Base-by-base conservation (phyloP, 2,797 vertebrate genomes). In the Eospalax fontanierii region DNA sequence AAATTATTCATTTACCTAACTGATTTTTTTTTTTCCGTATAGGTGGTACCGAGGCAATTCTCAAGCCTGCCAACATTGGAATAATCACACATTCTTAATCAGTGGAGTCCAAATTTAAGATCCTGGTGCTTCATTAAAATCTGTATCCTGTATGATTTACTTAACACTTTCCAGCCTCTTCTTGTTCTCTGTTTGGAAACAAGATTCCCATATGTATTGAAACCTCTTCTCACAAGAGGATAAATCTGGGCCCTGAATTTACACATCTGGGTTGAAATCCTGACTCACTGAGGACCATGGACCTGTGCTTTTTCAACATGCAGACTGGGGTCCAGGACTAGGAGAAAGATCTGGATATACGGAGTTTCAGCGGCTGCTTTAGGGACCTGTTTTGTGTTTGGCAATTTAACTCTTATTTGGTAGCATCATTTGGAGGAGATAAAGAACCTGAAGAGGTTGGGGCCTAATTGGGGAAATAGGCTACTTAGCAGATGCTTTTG, bases 41-140 rank as follows among this genome's bases (percentile, higher is more conserved):
- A 93, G 50, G 9, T 68, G 18, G 46, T 66, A 73, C 40, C 46
- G 65, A 59, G 57, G 80, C 94, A 80, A 91, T 76, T 95, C 95
- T 88, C 79, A 76, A 71, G 40, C 19, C 68, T 86, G 46, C 63
- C 59, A 73, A 66, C 11, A 38, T 46, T 91, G n/a, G 59, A 89
- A 81, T 84, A 86, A 92, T 86, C 46, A 86, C 68, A 76, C 7
- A 18, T 94, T 87, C 35, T 93, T 96, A 83, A 84, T 85, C 68
- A 79, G 6, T 65, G 40, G 38, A 85, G 66, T 83, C 70, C 63
- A 90, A 83, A 86, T 76, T 61, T 57, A 85, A 94, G 73, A 15
- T 81, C 43, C 87, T 46, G 71, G 9, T 59, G 86, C 35, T 84
- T 86, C 63, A 38, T 43, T 83, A 89, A 79, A 91, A 85, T 74